phyloP scores from a whole-genome alignment of 2,888 invertebrate genomes.

The Drosophila paucipuncta region DNA sequence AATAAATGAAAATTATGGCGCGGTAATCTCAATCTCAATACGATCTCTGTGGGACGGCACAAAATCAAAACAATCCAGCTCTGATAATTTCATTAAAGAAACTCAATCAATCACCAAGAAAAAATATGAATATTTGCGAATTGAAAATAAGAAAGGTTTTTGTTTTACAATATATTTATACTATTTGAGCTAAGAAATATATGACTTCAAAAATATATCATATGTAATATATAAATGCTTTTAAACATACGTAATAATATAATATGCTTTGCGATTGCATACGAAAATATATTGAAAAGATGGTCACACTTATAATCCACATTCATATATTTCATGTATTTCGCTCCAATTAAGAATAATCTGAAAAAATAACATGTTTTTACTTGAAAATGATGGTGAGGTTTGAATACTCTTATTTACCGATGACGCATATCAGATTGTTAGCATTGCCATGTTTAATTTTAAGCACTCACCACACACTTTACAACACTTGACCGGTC shows the following conservation, averaged over 20 bases:
- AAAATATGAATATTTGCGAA: background rate
- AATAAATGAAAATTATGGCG: constrained; percentile 44
- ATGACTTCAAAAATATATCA: background rate
- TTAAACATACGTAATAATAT: background rate
- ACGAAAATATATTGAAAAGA: background rate
- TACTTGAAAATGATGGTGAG: background rate
- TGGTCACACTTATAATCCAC: background rate
- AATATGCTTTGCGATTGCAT: background rate
- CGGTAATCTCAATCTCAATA: constrained; percentile 33
- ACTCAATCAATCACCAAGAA: background rate
- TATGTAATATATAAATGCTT: background rate
- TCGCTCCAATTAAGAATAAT: background rate
- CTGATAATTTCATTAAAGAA: background rate
- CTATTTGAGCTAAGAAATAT: background rate
- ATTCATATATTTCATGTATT: background rate
- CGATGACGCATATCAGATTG: background rate
- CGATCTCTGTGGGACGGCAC: constrained; percentile 23
- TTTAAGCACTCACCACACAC: background rate
- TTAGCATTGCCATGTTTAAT: background rate
- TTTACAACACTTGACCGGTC: background rate
- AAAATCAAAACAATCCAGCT: constrained; percentile 4
- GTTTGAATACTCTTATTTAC: constrained; percentile 3
- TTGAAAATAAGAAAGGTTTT: background rate
- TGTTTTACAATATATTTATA: background rate
- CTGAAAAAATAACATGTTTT: background rate